Evolutionary conservation across 2,113 vertebrate genomes (phyloP), one percentile per base, ranked within the genome.

Genomic region (Neolamprologus hecqui): DNA sequence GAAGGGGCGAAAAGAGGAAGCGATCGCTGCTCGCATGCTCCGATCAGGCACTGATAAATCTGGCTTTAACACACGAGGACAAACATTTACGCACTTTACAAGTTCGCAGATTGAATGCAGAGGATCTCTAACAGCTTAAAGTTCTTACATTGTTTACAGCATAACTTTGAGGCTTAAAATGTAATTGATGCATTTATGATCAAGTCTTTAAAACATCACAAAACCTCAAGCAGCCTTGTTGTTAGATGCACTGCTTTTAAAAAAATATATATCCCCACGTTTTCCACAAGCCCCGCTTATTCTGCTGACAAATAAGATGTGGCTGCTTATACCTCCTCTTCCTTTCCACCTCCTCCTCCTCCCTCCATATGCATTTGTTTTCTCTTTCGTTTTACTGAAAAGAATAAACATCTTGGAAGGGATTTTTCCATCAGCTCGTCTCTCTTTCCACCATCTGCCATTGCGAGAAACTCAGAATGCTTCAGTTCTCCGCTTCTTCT

Each of bases 301-400:
- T 86, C 84, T 15, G 31, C 47, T 88, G 84, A 83, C 58, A 85
- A 84, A 87, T 57, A 84, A 73, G 83, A 87, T 47, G 86, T 40
- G 83, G 51, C 79, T 53, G 51, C 60, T 86, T 26, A 21, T 73
- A 57, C 84, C 75, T 84, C 68, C 80, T 57, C 81, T 83, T 57
- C 54, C 88, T 84, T 58, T 86, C 81, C 85, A 83, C 79, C 77
- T 84, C 79, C 85, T 70, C 79, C 89, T 87, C 73, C 88, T 85
- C 28, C 84, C 70, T 92, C 90, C 89, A 90, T 90, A 93, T 93
- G 89, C 86, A 91, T 91, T 94, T 94, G 89, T 92, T 94, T 93
- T 94, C 91, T 82, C 79, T 92, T 90, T 88, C 54, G 1, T 91
- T 92, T 93, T 89, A 40, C 86, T 80, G 85, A 92, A 91, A 89